Evolutionary conservation across 2,113 vertebrate genomes (phyloP).

Genomic region (Eretmochelys imbricata): DNA sequence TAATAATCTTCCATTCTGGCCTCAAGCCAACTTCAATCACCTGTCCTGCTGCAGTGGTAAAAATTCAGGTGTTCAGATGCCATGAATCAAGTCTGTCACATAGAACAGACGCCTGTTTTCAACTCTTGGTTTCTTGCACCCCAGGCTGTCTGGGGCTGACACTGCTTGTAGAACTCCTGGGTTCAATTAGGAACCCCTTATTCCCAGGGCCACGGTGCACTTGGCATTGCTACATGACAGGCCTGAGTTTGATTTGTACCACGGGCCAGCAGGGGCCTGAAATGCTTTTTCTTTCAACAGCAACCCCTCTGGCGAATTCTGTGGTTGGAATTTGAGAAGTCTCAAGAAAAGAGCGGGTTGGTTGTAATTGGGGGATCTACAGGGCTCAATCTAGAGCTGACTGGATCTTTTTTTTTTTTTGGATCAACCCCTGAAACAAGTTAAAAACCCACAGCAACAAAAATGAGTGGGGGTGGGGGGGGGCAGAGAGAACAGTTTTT

Average conservation of each 20-base stretch:
- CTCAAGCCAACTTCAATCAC: not conserved
- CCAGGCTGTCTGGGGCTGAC: not conserved
- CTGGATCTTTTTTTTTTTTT: not conserved
- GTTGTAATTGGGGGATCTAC: not conserved
- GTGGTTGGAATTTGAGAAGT: not conserved
- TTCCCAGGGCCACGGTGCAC: not conserved
- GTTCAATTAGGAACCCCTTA: not conserved
- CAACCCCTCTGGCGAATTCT: rapidly evolving
- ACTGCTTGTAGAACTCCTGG: not conserved
- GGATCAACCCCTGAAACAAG: not conserved
- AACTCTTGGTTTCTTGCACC: not conserved
- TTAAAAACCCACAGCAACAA: not conserved
- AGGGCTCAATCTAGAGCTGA: not conserved
- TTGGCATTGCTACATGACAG: not conserved
- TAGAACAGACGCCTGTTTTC: not conserved
- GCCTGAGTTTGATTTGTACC: not conserved
- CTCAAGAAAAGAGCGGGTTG: not conserved
- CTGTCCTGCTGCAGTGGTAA: not conserved
- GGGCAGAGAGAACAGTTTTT: not conserved
- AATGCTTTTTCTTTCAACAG: rapidly evolving
- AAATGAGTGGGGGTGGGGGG: too few relatives aligned
- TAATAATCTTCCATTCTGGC: not conserved
- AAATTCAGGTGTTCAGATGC: not conserved
- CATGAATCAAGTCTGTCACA: not conserved
- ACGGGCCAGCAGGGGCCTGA: not conserved